These are phyloP conservation scores for Percopsis transmontana DNA, from an alignment of 2,113 vertebrate species.

Conservation along the genomic window DNA sequence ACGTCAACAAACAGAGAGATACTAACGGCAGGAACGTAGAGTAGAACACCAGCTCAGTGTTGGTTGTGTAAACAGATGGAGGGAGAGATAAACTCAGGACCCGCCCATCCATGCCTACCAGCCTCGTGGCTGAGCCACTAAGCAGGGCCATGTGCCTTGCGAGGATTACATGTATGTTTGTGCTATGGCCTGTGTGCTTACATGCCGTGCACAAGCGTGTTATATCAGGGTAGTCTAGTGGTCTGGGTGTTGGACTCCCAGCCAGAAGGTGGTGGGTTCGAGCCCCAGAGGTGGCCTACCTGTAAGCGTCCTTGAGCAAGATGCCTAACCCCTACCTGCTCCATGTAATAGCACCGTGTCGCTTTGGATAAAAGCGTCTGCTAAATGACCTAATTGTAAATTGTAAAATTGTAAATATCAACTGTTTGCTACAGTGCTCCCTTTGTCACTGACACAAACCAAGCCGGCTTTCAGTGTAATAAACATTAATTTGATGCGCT, in stretches of 20 bases:
- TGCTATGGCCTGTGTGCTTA: neutral
- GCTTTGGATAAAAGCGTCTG: too few species aligned
- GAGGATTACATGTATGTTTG: too few species aligned
- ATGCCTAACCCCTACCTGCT: too few species aligned
- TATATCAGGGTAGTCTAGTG: too few species aligned
- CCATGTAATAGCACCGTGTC: too few species aligned
- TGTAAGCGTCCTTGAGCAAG: too few species aligned
- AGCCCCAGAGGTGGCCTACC: too few species aligned
- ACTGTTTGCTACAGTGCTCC: conserved; percentile 16
- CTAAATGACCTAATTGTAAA: too few species aligned
- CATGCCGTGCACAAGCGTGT: neutral
- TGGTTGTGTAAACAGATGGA: conserved; percentile 70
- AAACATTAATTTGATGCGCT: conserved; percentile 16
- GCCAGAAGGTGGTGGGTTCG: too few species aligned
- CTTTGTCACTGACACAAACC: conserved; percentile 29
- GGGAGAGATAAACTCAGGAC: conserved; percentile 46
- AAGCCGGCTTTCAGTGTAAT: neutral
- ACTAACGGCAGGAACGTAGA: conserved; percentile 48
- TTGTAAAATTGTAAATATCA: too few species aligned
- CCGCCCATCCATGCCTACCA: conserved; percentile 18
- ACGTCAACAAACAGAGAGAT: conserved; percentile 46
- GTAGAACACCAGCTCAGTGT: conserved; percentile 41
- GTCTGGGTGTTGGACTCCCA: too few species aligned
- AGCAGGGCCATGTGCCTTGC: neutral
- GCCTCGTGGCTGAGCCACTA: conserved; percentile 15